These are phyloP conservation scores for Coreius guichenoti DNA, from an alignment of 2,797 vertebrate genomes.

Conservation along the genomic window DNA sequence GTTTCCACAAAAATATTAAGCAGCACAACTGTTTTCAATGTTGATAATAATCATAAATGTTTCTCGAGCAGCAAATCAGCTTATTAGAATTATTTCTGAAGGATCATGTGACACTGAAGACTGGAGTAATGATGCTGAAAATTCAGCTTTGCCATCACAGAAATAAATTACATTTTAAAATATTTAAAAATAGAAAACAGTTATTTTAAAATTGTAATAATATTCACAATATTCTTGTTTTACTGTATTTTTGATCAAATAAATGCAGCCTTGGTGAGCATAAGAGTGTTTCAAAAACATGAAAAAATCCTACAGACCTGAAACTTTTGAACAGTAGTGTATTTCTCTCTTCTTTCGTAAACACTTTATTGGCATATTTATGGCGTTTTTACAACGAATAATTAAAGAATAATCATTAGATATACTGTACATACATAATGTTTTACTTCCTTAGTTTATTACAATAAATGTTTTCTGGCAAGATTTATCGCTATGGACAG, in stretches of 20 bases:
- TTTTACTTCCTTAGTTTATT: neutral
- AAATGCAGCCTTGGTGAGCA: neutral
- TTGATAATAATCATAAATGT: no score
- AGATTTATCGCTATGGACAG: neutral
- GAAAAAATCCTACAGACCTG: neutral
- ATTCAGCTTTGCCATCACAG: no score
- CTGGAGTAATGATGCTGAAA: no score
- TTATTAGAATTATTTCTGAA: no score
- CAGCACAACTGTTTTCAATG: no score
- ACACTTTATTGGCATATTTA: neutral
- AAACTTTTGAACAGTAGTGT: neutral
- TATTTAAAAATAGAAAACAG: no score
- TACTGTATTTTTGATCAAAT: neutral
- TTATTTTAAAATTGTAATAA: no score
- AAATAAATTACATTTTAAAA: no score
- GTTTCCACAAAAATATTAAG: no score
- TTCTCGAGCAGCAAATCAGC: no score
- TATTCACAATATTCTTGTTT: neutral
- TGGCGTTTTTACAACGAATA: neutral
- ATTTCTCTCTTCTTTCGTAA: neutral
- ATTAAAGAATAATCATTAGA: neutral
- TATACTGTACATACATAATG: neutral
- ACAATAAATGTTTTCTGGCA: neutral
- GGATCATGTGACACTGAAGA: no score
- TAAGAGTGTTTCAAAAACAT: neutral